Percentiles rank a stretch among this genome's conserved stretches.
These are phyloP conservation scores for Wiebesia pumilae DNA, from an alignment of 1,140 invertebrate species.

Conservation along the genomic window DNA sequence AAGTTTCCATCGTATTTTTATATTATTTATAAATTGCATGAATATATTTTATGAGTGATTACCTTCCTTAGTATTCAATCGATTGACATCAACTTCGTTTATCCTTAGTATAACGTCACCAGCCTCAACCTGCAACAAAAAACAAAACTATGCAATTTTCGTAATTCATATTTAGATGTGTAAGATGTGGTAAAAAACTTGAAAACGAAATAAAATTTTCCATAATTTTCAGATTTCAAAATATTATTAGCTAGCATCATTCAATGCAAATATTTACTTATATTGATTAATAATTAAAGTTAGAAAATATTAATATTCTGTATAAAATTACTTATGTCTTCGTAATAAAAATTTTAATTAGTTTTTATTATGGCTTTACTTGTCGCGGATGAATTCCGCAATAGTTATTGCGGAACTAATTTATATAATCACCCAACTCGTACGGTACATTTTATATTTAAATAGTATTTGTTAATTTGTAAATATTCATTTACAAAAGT, in stretches of 20 bases:
- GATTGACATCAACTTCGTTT: conserved; percentile 92
- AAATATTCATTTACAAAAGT: not conserved
- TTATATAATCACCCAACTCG: conserved; percentile 18
- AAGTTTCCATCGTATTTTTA: not conserved
- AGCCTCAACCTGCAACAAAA: conserved; percentile 86
- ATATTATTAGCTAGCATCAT: not conserved
- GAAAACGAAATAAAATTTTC: not conserved
- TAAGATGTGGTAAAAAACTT: not conserved
- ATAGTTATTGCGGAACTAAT: conserved; percentile 7
- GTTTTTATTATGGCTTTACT: not conserved
- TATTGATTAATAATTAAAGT: not conserved
- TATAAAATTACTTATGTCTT: not conserved
- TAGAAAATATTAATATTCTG: not conserved
- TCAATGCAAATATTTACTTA: not conserved
- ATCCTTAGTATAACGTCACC: conserved; percentile 95
- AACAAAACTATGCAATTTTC: not conserved
- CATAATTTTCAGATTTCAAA: not conserved
- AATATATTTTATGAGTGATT: conserved; percentile 57
- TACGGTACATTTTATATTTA: not conserved
- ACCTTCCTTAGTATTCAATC: conserved; percentile 94
- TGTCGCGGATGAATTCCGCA: not conserved
- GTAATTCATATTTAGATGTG: not conserved
- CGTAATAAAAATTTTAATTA: not conserved
- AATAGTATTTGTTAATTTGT: not conserved
- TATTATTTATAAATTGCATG: not conserved